These are phyloP conservation scores for Plusia festucae DNA, from an alignment of 2,888 invertebrate genomes.

Conservation along the genomic window DNA sequence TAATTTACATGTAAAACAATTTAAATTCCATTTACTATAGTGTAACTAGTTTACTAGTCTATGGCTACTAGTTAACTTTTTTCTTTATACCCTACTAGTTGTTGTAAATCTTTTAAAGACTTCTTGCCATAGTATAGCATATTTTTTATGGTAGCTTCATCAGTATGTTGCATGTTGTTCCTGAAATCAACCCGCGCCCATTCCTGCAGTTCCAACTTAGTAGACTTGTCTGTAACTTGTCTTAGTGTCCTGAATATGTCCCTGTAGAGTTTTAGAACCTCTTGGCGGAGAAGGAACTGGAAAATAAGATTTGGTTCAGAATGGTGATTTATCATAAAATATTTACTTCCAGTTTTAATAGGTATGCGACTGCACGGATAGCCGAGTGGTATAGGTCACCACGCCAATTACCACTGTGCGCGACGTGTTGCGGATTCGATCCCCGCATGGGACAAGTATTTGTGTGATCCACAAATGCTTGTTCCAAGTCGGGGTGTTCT, in stretches of 20 bases:
- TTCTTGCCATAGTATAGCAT: slow-evolving; percentile 92
- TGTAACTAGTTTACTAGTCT: neutral
- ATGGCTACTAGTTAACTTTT: slow-evolving; percentile 70
- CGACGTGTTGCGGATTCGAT: too few species aligned
- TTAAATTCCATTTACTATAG: too few species aligned
- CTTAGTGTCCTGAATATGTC: slow-evolving; percentile 92
- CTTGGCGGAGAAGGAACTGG: slow-evolving; percentile 94
- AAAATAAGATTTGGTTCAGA: slow-evolving; percentile 63
- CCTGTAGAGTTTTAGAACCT: slow-evolving; percentile 93
- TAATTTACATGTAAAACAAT: too few species aligned
- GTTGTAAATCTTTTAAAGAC: slow-evolving; percentile 91
- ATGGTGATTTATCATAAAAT: neutral
- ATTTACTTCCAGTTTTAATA: too few species aligned
- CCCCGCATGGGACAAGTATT: too few species aligned
- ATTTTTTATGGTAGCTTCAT: slow-evolving; percentile 93
- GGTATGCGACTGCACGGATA: too few species aligned
- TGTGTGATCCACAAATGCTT: too few species aligned
- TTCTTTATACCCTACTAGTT: slow-evolving; percentile 90
- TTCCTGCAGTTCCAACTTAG: slow-evolving; percentile 90
- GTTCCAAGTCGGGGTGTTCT: too few species aligned
- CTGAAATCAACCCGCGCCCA: slow-evolving; percentile 94
- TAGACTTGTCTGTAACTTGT: slow-evolving; percentile 90
- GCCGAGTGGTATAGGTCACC: too few species aligned
- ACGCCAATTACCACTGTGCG: too few species aligned
- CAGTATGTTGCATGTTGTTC: slow-evolving; percentile 91